Evolutionary conservation across 2,888 invertebrate genomes (phyloP).

Genomic region (Drosophila mercatorum): DNA sequence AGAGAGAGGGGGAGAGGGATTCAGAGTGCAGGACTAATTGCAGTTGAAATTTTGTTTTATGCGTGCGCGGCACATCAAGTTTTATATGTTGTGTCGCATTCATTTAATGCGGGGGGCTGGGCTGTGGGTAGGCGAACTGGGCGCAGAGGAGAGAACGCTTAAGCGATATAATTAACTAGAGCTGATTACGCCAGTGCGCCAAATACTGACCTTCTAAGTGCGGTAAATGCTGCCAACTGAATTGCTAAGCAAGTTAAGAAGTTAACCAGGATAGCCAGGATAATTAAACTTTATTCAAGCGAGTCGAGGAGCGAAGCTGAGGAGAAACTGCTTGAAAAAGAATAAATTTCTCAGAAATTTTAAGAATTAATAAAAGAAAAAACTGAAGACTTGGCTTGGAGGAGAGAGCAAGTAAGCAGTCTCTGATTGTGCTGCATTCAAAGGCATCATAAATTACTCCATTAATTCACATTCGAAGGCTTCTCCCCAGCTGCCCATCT

Average conservation of each 20-base stretch:
- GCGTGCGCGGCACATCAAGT: constrained; percentile 69
- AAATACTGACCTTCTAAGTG: constrained; percentile 4
- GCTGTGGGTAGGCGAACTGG: constrained; percentile 5
- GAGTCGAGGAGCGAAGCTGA: no score
- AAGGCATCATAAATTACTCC: constrained; percentile 9
- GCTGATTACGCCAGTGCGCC: constrained; percentile 31
- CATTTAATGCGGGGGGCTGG: constrained; percentile 16
- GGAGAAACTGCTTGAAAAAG: no score
- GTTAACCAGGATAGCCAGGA: neutral
- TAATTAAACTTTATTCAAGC: neutral
- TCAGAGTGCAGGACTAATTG: constrained; percentile 65
- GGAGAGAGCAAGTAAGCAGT: neutral
- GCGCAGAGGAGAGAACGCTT: constrained; percentile 29
- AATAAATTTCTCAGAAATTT: neutral
- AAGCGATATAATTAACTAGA: constrained; percentile 62
- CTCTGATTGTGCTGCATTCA: neutral
- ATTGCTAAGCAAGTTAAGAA: neutral
- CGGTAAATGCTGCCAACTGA: neutral
- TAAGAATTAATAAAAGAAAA: neutral
- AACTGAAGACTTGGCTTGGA: neutral
- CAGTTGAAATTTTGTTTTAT: constrained; percentile 78
- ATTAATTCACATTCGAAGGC: constrained; percentile 22
- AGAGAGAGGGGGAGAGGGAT: neutral
- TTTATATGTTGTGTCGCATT: constrained; percentile 54
- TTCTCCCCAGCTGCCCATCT: neutral